phyloP scores from a whole-genome alignment of 2,888 invertebrate species.

The Fragum fragum region DNA sequence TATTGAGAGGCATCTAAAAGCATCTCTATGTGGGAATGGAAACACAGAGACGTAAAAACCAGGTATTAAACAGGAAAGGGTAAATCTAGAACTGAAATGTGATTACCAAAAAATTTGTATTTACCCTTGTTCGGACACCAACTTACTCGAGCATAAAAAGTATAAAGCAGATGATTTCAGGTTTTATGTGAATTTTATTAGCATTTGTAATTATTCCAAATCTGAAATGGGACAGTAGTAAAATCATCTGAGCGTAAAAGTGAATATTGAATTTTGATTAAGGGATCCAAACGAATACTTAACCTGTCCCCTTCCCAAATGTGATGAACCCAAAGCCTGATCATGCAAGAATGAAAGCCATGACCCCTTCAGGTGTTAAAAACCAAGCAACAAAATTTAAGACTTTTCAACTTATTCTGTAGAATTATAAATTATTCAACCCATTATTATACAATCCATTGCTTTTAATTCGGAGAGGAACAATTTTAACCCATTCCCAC shows the following conservation, averaged over 20 bases:
- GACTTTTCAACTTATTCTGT: too few relatives aligned
- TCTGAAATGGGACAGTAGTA: slow-evolving; percentile 18
- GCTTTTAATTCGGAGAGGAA: too few relatives aligned
- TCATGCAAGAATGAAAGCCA: not conserved
- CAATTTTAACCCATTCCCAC: too few relatives aligned
- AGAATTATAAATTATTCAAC: too few relatives aligned
- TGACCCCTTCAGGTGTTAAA: not conserved
- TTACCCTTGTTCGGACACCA: not conserved
- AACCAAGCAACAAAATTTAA: too few relatives aligned
- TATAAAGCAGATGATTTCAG: not conserved
- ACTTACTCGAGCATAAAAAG: slow-evolving; percentile 10
- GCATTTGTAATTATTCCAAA: slow-evolving; percentile 24
- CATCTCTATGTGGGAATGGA: too few relatives aligned
- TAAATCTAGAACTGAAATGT: too few relatives aligned
- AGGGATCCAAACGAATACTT: not conserved
- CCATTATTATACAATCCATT: too few relatives aligned
- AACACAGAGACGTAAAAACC: too few relatives aligned
- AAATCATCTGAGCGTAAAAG: slow-evolving; percentile 27
- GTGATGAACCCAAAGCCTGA: not conserved
- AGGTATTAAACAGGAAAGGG: too few relatives aligned
- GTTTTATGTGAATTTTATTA: slow-evolving; percentile 20
- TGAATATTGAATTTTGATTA: slow-evolving; percentile 32
- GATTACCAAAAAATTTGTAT: not conserved
- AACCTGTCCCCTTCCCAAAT: not conserved
- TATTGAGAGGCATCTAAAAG: too few relatives aligned